Percentiles rank a stretch among this genome's conserved stretches.
Evolutionary conservation across 2,113 vertebrate species (phyloP).

Genomic region (Notothenia coriiceps): DNA sequence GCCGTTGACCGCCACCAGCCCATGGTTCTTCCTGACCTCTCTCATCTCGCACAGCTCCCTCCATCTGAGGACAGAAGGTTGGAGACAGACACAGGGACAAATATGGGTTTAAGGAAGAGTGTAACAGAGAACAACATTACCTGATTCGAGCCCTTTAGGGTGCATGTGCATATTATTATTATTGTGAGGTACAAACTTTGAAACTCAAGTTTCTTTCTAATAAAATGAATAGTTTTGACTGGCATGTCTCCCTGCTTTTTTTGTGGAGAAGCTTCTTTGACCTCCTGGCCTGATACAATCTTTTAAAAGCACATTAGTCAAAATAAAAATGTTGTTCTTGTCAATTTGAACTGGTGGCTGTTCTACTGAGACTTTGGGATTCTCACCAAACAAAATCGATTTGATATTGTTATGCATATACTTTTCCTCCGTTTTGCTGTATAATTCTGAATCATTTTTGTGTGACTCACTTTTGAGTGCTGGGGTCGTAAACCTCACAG

Average conservation of each 20-base stretch:
- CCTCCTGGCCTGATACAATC: not conserved
- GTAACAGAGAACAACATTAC: not conserved
- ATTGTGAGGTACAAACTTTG: not conserved
- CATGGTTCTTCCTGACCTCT: conserved; percentile 96
- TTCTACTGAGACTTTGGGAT: not conserved
- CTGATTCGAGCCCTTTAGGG: not conserved
- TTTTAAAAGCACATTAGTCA: not conserved
- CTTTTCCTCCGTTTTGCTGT: rapidly evolving
- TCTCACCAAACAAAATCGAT: not conserved
- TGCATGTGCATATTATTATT: not conserved
- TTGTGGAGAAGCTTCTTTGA: not conserved
- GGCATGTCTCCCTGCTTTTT: not conserved
- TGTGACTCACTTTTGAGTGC: conserved; percentile 90
- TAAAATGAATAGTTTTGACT: no score
- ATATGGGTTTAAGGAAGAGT: not conserved
- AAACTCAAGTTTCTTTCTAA: no score
- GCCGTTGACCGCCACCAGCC: conserved; percentile 94
- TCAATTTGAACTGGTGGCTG: not conserved
- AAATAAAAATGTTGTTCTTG: not conserved
- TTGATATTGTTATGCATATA: no score
- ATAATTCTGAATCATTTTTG: not conserved
- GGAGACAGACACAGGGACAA: not conserved
- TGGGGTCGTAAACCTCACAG: conserved; percentile 96
- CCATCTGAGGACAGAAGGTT: conserved; percentile 85
- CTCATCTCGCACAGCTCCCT: conserved; percentile 95